Evolutionary conservation across 2,113 vertebrate species (phyloP).

Genomic region (crab-eating macaque (Macaca fascicularis)): DNA sequence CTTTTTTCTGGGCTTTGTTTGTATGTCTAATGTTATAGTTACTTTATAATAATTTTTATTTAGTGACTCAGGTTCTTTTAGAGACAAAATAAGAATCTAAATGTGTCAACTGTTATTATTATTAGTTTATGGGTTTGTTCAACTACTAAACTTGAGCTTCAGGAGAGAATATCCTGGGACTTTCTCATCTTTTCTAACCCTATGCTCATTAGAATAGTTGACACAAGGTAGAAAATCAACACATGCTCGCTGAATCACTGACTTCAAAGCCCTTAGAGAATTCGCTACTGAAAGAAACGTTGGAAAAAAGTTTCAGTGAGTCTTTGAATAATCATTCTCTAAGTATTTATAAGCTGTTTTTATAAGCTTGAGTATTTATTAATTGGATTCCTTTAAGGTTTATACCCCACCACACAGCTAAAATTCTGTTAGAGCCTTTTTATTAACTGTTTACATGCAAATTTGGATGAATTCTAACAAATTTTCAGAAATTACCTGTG

Average conservation of each 20-base stretch:
- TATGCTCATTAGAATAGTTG: not conserved
- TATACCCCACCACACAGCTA: not conserved
- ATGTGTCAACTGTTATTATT: not conserved
- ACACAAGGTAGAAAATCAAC: not conserved
- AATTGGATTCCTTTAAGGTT: not conserved
- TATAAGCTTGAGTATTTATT: not conserved
- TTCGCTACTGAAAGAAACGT: not conserved
- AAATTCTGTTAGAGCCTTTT: not conserved
- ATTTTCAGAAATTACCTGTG: not conserved
- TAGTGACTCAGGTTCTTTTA: not conserved
- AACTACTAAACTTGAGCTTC: not conserved
- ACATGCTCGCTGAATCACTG: not conserved
- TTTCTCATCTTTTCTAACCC: not conserved
- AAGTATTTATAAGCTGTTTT: not conserved
- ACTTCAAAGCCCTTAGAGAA: not conserved
- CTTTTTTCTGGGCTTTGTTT: not conserved
- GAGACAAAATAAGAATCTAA: not conserved
- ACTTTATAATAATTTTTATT: not conserved
- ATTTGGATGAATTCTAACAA: not conserved
- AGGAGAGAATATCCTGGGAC: not conserved
- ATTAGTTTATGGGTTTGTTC: not conserved
- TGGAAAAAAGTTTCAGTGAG: not conserved
- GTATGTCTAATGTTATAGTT: not conserved
- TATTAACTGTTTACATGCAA: not conserved
- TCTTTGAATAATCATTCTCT: not conserved